Conservation (phyloP, 2,888 invertebrate species). For the Hypercompe scribonia region DNA sequence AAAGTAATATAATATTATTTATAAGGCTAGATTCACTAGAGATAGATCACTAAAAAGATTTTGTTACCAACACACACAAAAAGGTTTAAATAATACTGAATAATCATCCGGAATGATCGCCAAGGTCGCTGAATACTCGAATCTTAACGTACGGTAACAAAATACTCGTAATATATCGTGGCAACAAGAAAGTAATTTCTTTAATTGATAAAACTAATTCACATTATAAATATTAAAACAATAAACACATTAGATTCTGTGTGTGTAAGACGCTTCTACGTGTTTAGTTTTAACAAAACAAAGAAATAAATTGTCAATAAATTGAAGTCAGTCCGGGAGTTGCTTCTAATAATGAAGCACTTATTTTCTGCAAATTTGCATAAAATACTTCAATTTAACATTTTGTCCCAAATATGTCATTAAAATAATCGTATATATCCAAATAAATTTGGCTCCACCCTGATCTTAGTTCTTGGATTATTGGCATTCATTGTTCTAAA, state of each 20-base stretch:
- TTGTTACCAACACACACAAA: too few relatives aligned
- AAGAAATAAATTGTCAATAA: neutral
- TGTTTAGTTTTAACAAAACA: neutral
- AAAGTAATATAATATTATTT: too few relatives aligned
- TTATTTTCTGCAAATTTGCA: constrained; percentile 12
- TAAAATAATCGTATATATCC: constrained; percentile 14
- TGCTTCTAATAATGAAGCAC: constrained; percentile 3
- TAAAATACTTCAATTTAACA: constrained; percentile 2
- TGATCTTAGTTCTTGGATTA: neutral
- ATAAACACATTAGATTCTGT: neutral
- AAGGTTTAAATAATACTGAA: too few relatives aligned
- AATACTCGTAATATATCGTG: too few relatives aligned
- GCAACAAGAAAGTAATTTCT: neutral
- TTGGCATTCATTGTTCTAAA: neutral
- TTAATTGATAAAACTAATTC: neutral
- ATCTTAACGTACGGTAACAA: too few relatives aligned
- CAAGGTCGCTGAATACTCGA: too few relatives aligned
- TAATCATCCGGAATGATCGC: too few relatives aligned
- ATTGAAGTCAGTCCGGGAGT: neutral
- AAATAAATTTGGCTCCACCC: neutral
- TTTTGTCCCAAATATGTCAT: constrained; percentile 20
- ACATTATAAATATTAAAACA: neutral
- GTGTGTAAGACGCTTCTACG: neutral
- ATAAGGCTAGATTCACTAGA: too few relatives aligned
- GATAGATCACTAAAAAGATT: too few relatives aligned